Evolutionary conservation across 2,888 invertebrate genomes (phyloP).

Genomic region (Caenorhabditis uteleia): DNA sequence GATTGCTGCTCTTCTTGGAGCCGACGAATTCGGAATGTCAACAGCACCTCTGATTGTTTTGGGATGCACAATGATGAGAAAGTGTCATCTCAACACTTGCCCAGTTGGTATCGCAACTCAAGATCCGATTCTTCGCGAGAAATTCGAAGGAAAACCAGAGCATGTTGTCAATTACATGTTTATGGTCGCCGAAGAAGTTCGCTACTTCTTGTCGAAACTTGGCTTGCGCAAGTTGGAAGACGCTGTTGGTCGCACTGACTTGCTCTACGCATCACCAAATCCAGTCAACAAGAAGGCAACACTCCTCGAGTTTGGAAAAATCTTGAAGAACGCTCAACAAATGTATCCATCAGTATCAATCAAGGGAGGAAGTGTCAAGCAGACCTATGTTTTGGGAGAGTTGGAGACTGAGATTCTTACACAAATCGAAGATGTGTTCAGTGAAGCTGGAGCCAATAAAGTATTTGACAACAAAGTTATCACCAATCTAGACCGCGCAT

Average conservation of each 20-base stretch:
- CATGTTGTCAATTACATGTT: slow-evolving; percentile 96
- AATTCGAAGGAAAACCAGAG: slow-evolving; percentile 96
- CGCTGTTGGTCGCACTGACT: slow-evolving; percentile 76
- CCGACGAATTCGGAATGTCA: slow-evolving; percentile 97
- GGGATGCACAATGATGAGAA: slow-evolving; percentile 99
- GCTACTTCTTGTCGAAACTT: slow-evolving; percentile 86
- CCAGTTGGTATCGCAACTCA: slow-evolving; percentile 99
- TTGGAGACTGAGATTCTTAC: slow-evolving; percentile 57
- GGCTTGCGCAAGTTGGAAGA: slow-evolving; percentile 78
- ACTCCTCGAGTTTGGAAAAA: slow-evolving; percentile 82
- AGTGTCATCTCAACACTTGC: slow-evolving; percentile 97
- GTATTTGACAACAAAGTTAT: slow-evolving; percentile 80
- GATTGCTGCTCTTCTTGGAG: slow-evolving; percentile 91
- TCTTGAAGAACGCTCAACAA: slow-evolving; percentile 87
- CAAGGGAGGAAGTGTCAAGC: slow-evolving; percentile 82
- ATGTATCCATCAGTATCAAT: slow-evolving; percentile 89
- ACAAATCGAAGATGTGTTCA: slow-evolving; percentile 55
- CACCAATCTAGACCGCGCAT: slow-evolving; percentile 89
- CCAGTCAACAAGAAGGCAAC: slow-evolving; percentile 82
- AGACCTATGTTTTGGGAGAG: slow-evolving; percentile 71
- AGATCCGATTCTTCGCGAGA: slow-evolving; percentile 90
- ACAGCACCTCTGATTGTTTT: slow-evolving; percentile 96
- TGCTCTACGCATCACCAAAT: slow-evolving; percentile 80
- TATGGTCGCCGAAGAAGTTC: slow-evolving; percentile 93
- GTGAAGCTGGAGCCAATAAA: slow-evolving; percentile 49